phyloP scores from a whole-genome alignment of 2,888 invertebrate genomes.

The Drosophila kanekoi region DNA sequence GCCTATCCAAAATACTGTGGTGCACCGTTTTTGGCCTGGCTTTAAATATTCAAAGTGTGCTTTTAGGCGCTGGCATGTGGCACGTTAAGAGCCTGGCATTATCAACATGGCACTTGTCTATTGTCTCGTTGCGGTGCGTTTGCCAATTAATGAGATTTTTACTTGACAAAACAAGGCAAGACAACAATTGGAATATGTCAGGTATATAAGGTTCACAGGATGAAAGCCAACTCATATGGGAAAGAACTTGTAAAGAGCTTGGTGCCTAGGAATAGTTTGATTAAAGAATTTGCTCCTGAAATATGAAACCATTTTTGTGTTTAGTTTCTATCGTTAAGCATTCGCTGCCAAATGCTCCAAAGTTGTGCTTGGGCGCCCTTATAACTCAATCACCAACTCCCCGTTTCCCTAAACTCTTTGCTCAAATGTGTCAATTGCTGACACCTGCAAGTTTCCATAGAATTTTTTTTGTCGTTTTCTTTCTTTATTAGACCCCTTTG shows the following conservation, averaged over 20 bases:
- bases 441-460: conserved; percentile 43
- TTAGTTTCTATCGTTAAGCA: not conserved
- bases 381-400: conserved; percentile 20
- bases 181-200: no score
- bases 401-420: conserved; percentile 13
- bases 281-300: no score
- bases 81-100: conserved; percentile 34
- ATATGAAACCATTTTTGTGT: no score
- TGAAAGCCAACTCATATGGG: no score
- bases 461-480: not conserved
- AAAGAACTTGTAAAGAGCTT: no score
- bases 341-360: not conserved
- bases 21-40: conserved; percentile 1
- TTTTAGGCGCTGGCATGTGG: conserved; percentile 50
- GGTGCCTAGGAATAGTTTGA: no score
- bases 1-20: conserved; percentile 21
- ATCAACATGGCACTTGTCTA: conserved; percentile 20
- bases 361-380: not conserved
- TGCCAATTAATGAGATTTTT: conserved; percentile 55
- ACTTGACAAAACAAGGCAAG: no score
- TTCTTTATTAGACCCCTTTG: conserved; percentile 17
- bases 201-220: no score
- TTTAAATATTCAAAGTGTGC: conserved; percentile 69
- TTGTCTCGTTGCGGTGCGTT: conserved; percentile 43
- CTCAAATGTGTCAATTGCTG: conserved; percentile 50